A percentile compares a stretch with the other conserved stretches of the same genome.
These are phyloP conservation scores for Sphenodon punctatus DNA, from an alignment of 2,797 vertebrate genomes.

Conservation along the genomic window DNA sequence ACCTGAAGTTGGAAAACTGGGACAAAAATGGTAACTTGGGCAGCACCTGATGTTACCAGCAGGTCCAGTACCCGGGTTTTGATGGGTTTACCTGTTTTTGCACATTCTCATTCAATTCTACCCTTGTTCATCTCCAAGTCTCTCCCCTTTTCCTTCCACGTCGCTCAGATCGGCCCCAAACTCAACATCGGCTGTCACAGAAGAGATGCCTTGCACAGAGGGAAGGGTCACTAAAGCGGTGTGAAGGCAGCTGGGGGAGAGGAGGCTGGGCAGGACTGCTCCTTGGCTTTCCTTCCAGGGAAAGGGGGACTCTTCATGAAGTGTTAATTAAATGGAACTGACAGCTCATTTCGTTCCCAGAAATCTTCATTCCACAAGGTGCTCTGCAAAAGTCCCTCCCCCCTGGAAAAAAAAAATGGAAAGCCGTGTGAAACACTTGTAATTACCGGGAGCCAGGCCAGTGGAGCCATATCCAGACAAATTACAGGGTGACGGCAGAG, in stretches of 20 bases:
- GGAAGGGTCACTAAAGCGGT: fast-evolving
- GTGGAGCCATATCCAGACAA: fast-evolving
- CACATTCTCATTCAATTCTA: too few species aligned
- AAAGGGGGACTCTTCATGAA: background rate
- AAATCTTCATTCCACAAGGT: background rate
- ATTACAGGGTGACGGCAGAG: background rate
- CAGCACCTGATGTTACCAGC: too few species aligned
- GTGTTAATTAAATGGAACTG: background rate
- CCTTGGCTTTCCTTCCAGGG: background rate
- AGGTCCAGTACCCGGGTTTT: too few species aligned
- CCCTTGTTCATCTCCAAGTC: fast-evolving
- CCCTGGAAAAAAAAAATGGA: background rate
- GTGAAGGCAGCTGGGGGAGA: fast-evolving
- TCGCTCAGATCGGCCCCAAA: background rate
- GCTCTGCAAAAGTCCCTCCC: background rate
- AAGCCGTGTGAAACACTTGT: background rate
- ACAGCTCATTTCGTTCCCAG: background rate
- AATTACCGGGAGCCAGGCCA: background rate
- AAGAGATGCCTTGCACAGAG: fast-evolving
- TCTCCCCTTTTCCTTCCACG: fast-evolving
- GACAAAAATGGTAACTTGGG: too few species aligned
- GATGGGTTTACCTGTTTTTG: too few species aligned
- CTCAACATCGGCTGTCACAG: fast-evolving
- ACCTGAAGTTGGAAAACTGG: too few species aligned
- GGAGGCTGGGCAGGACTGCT: background rate